These are phyloP conservation scores for Pachypsylla venusta DNA, from an alignment of 1,140 invertebrate genomes.

Conservation along the genomic window DNA sequence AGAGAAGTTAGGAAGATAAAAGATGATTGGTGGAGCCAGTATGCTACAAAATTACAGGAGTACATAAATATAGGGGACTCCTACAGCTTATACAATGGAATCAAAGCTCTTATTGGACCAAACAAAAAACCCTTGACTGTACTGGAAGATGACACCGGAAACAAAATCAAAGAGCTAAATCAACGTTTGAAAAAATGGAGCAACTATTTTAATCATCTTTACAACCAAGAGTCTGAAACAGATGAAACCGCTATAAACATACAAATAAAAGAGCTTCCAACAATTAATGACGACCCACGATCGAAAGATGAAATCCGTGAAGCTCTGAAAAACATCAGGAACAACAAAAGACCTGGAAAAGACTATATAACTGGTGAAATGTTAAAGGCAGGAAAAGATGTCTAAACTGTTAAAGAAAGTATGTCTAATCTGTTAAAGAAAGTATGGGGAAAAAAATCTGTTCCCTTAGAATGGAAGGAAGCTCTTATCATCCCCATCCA, in stretches of 20 bases:
- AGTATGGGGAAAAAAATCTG: conserved; percentile 17
- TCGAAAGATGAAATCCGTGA: not conserved
- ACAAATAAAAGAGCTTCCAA: not conserved
- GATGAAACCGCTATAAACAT: not conserved
- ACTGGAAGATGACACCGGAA: not conserved
- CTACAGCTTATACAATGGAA: not conserved
- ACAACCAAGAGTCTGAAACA: not conserved
- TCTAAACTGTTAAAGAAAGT: not conserved
- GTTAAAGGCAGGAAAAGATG: conserved; percentile 17
- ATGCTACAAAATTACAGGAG: not conserved
- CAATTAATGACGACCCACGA: not conserved
- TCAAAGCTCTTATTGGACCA: not conserved
- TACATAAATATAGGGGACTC: not conserved
- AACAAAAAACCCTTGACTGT: not conserved
- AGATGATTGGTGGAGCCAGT: not conserved
- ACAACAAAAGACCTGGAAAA: conserved; percentile 21
- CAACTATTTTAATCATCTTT: not conserved
- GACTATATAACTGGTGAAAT: conserved; percentile 22
- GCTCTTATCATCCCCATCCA: conserved; percentile 20
- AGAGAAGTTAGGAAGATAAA: not conserved
- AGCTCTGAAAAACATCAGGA: conserved; percentile 16
- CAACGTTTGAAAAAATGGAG: not conserved
- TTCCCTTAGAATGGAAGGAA: conserved; percentile 22
- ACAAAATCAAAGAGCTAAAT: not conserved
- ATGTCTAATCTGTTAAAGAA: not conserved